Base-by-base conservation (phyloP, 2,888 invertebrate genomes). In the Leptopterna dolabrata region DNA sequence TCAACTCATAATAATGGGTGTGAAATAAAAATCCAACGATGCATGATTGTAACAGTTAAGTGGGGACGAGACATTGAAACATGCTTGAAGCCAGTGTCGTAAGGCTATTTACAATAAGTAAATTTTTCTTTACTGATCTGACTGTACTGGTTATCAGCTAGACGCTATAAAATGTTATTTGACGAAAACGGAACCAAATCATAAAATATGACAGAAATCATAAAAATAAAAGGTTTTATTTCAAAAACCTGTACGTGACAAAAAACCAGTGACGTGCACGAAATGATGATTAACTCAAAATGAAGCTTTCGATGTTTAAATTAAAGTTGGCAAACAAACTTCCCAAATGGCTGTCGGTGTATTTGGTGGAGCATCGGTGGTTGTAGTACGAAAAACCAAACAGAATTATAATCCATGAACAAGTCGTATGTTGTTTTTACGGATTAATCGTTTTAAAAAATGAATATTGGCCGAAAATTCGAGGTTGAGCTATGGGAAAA, bases 31-130 rank as follows among this genome's bases (percentile, higher is more conserved):
- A 27, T 83, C 41, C 63, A 83, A 83, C 63, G 47, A 83, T 83
- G 83, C 83, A 83, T 70, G 63, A 63, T 63, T 43, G 63, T 41
- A 83, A 55, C 83, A 83, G 43, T 83, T 70, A 27, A 19, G 83
- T 83, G 83, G 83, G 83, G 83, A 83, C 83, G 45, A 83, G 19
- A 83, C 83, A 83, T 47, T 70, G 83, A 36, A 88, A 76, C 88
- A 88, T 88, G 88, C 88, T 86, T 80, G 19, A 88, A 88, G 88
- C 88, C 83, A 88, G 88, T 88, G 88, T 80, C 82, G 86, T 76
- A 87, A 88, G 83, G 88, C 88, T 88, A 88, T 88, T 86, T 86
- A 88, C 51, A 63, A 76, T 24, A 13, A 27, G 14, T 78, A n/a
- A n/a, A 55, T 80, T 78, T 29, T 55, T 43, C 0, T 16, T 87